These are phyloP conservation scores for Crenuchus spilurus DNA, from an alignment of 2,797 vertebrate genomes.

Conservation along the genomic window DNA sequence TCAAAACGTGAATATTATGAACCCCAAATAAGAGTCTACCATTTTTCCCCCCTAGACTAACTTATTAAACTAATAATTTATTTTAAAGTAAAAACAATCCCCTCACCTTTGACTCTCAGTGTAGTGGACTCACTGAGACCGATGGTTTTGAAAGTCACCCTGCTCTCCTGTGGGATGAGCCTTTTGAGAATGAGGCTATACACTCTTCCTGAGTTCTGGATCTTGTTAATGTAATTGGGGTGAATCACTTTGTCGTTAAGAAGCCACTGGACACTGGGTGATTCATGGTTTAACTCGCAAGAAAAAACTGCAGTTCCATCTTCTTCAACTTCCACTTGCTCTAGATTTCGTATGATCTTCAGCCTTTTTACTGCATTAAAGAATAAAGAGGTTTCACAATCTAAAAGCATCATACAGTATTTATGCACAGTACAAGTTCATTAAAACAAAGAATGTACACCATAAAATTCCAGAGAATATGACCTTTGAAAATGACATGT, in stretches of 20 bases:
- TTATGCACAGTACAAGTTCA: background rate
- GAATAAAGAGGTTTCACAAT: background rate
- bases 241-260: conserved; percentile 84
- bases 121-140: conserved; percentile 76
- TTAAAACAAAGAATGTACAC: background rate
- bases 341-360: conserved; percentile 81
- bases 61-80: too few relatives aligned
- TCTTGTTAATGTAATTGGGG: conserved; percentile 83
- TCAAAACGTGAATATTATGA: too few relatives aligned
- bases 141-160: conserved; percentile 79
- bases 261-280: conserved; percentile 90
- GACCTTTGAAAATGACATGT: background rate
- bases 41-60: too few relatives aligned
- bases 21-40: too few relatives aligned
- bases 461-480: background rate
- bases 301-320: conserved; percentile 83
- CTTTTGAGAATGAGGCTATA: conserved; percentile 85
- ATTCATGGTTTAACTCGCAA: conserved; percentile 90
- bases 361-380: conserved; percentile 78
- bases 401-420: background rate
- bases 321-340: conserved; percentile 82
- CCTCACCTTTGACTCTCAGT: conserved; percentile 89
- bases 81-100: background rate
- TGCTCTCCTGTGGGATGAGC: conserved; percentile 82
- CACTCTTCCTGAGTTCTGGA: conserved; percentile 82